Conservation (phyloP, 2,797 vertebrate genomes). For the Morelia viridis region DNA sequence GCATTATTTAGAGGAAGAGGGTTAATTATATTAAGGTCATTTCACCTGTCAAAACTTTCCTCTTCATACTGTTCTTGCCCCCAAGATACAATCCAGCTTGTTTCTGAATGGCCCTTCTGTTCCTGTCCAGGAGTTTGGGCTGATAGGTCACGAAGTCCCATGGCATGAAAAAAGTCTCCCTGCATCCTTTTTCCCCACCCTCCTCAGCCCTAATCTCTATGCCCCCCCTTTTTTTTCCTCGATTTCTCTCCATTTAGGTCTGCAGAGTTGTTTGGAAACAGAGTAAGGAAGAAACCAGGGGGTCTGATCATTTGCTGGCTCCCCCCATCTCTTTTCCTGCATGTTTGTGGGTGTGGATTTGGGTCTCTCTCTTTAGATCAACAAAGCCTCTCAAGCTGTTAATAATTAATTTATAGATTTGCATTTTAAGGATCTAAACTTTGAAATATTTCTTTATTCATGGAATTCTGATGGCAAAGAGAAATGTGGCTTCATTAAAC, state of each 20-base stretch:
- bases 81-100: slow-evolving; percentile 56
- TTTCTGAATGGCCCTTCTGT: slow-evolving; percentile 60
- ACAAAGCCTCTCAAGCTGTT: no score
- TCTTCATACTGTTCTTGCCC: slow-evolving; percentile 58
- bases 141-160: slow-evolving; percentile 42
- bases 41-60: slow-evolving; percentile 67
- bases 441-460: background rate
- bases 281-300: background rate
- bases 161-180: slow-evolving; percentile 41
- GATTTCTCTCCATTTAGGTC: slow-evolving; percentile 46
- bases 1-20: slow-evolving; percentile 60
- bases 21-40: slow-evolving; percentile 66
- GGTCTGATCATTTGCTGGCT: background rate
- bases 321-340: background rate
- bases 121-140: slow-evolving; percentile 55
- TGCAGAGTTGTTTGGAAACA: background rate
- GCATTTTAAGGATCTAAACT: background rate
- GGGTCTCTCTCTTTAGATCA: background rate
- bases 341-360: background rate
- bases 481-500: background rate
- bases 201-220: slow-evolving; percentile 49
- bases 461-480: background rate
- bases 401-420: background rate
- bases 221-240: slow-evolving; percentile 4
- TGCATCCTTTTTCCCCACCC: slow-evolving; percentile 50